Base-by-base conservation (phyloP, 2,888 invertebrate genomes). In the Cyclophora punctaria region DNA sequence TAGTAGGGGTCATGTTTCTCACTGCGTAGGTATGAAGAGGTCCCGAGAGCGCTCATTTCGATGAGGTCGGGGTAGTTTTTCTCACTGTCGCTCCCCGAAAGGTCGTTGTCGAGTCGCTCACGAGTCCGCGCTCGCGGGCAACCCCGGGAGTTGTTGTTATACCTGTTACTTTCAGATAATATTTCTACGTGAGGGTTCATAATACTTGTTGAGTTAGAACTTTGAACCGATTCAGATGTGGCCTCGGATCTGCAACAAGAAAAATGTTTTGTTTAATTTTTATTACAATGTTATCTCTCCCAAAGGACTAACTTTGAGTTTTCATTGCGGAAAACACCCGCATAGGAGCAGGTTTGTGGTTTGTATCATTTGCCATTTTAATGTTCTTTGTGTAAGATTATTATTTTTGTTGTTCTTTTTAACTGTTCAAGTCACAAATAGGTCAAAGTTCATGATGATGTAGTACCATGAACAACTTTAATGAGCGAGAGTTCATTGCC, bases 51-150 rank as follows among this genome's bases (percentile, higher is more conserved):
- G 59, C 85, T 88, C 80, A 88, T 89, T 76, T 90, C 90, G 67
- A 89, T 84, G 45, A 90, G 81, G 62, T 90, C 90, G 0, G 91
- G 90, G 66, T 89, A 90, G 73, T 90, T 90, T 68, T 88, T 85
- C 62, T 90, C 88, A 59, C 86, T 87, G 66, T 89, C 89, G 60
- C 85, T 83, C 35, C 83, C 83, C 54, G 89, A 87, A 41, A 88
- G 76, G 60, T 89, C 89, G 62, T 89, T 89, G 69, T 89, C 87
- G 49, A 85, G 73, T 1, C 84, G 79, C 50, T 85, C 85, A 49
- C 81, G 79, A 48, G 74, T 70, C 50, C 79, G 79, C 50, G 82
- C 66, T 41, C 80, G 83, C 40, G 83, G 75, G 52, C 84, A 82
- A 41, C 81, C 67, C 35, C 85, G 81, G 37, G 69, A 64, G 63